Percentiles rank a stretch among this genome's conserved stretches.
Conservation (phyloP, 2,888 invertebrate species). For the Rhagophthalmus giganteus region DNA sequence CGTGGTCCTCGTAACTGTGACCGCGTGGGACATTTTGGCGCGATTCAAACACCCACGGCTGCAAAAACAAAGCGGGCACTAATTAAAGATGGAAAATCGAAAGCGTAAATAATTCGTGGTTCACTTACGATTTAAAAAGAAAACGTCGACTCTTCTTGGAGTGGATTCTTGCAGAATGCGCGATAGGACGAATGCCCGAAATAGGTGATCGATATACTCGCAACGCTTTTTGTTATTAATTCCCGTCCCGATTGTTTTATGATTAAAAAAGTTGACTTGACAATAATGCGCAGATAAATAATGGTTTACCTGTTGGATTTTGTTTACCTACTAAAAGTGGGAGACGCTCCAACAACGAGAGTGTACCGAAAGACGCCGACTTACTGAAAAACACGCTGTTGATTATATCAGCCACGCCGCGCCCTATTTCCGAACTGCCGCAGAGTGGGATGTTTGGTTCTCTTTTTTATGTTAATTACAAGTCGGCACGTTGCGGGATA, state of each 20-base stretch:
- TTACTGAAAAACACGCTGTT: conserved; percentile 10
- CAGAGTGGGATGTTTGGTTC: conserved; percentile 17
- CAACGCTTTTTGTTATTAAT: too few relatives aligned
- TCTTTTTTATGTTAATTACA: too few relatives aligned
- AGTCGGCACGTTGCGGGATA: too few relatives aligned
- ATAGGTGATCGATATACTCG: conserved; percentile 20
- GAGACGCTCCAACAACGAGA: conserved; percentile 4
- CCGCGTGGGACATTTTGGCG: conserved; percentile 79
- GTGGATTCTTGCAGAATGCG: conserved; percentile 14
- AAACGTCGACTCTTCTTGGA: not conserved
- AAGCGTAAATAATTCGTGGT: not conserved
- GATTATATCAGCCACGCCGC: conserved; percentile 15
- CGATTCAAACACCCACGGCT: conserved; percentile 1
- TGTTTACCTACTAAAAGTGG: conserved; percentile 12
- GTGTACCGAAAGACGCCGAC: conserved; percentile 19
- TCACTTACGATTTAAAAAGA: not conserved
- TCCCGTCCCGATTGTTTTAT: not conserved
- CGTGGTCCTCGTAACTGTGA: conserved; percentile 84
- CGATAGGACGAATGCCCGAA: conserved; percentile 4
- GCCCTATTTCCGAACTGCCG: conserved; percentile 17
- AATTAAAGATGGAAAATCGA: not conserved
- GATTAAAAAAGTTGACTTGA: not conserved
- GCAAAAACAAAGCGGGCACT: conserved; percentile 1
- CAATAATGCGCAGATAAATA: not conserved
- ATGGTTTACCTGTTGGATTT: conserved; percentile 21